Base-by-base conservation (phyloP, 1,140 invertebrate species). In the Sycobia sp. region DNA sequence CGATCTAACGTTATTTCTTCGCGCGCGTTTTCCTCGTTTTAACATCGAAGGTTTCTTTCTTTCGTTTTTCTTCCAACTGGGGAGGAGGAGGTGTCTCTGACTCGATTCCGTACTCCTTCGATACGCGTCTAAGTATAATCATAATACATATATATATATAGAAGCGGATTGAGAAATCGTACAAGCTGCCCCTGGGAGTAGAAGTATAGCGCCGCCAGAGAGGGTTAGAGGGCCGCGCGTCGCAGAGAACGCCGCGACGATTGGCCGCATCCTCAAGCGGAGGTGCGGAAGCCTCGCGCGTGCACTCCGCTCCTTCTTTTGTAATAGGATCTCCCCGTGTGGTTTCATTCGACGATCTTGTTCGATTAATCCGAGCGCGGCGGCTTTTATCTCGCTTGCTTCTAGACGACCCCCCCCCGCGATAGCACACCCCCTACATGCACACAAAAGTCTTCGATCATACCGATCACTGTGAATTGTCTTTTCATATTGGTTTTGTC, bases 81-180 rank as follows among this genome's bases (percentile, higher is more conserved):
- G n/a, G n/a, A n/a, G n/a, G 62, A 65, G 41, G n/a, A n/a, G 68
- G 67, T 69, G 72, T 73, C 74, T 77, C 73, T 75, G 66, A 76
- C 62, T 70, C 75, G 75, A 75, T 76, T 71, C 71, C 72, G 73
- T 79, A 75, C 79, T 76, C 73, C 73, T 79, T 74, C 41, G 44
- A 8, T 54, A 61, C 70, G 74, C n/a, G n/a, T n/a, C n/a, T n/a
- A n/a, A n/a, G n/a, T n/a, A n/a, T n/a, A n/a, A n/a, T n/a, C n/a
- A n/a, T n/a, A n/a, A n/a, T n/a, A n/a, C n/a, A n/a, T n/a, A n/a
- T n/a, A n/a, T n/a, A n/a, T n/a, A n/a, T n/a, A n/a, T n/a, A n/a
- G n/a, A n/a, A n/a, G n/a, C 74, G 79, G 79, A 80, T 81, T 77
- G n/a, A 81, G 80, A 82, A 82, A 80, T 81, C 80, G 76, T 82